Base-by-base conservation (phyloP, 1,140 invertebrate species). In the Chironomus tepperi region DNA sequence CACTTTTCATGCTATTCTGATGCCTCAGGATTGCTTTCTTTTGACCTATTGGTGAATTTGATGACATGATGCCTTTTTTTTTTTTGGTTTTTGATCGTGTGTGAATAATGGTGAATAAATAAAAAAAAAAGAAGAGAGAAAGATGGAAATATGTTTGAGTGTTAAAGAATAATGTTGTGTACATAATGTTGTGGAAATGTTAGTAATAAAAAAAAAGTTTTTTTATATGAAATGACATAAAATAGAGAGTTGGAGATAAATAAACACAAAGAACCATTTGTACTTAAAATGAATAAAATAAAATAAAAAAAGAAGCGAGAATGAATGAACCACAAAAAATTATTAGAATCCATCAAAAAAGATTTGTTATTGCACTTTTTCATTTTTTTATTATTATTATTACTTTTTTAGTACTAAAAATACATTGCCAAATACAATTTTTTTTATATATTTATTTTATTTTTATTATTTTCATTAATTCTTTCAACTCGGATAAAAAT, bases 281-380 rank as follows among this genome's bases (percentile, higher is more conserved):
- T 47, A 10, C 43, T 15, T 10, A 47, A 47, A 47, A 47, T 47
- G 43, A 9, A 15, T 15, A 10, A 47, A 47, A 47, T 15, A 57
- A 5, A 9, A 15, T 15, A 10, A 47, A 47, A 47, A 57, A 57
- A 5, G 12, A 57, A 57, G 12, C 47, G n/a, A 34, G 24, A 34
- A 34, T 34, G 24, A 34, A 34, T 34, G 12, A 57, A 57, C 12
- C 47, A 57, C 47, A 57, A 34, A n/a, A n/a, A 57, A 57, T 57
- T 57, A 57, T 57, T 57, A 57, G 47, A n/a, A 57, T n/a, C 47
- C 47, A 57, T 57, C 47, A 57, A 57, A 57, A 34, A 57, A 57
- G 47, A 57, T 57, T 12, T 57, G 47, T 57, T 57, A 57, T 57
- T 57, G 47, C 47, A 57, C 47, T 57, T n/a, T n/a, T 57, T 57